phyloP scores from a whole-genome alignment of 2,888 invertebrate genomes.

The Pammene fasciana region DNA sequence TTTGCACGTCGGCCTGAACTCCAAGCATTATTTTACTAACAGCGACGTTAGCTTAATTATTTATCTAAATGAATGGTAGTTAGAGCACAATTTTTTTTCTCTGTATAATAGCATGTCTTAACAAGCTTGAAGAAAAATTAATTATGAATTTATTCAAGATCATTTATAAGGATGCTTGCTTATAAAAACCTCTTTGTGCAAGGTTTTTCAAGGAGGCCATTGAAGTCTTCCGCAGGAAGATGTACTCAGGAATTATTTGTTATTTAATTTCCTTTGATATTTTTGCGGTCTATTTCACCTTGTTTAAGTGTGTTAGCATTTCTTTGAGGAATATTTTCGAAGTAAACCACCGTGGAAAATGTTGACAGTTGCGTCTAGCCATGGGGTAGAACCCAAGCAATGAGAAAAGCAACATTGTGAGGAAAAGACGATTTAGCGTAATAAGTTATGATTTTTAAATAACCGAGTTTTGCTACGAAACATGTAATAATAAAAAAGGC shows the following conservation, averaged over 20 bases:
- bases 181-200: constrained; percentile 34
- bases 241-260: constrained; percentile 22
- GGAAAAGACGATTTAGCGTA: background rate
- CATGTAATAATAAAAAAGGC: no score
- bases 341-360: background rate
- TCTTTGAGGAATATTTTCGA: background rate
- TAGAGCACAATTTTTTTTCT: constrained; percentile 2
- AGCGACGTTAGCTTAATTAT: background rate
- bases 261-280: constrained; percentile 32
- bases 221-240: constrained; percentile 36
- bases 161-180: constrained; percentile 36
- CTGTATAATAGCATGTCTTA: constrained; percentile 10
- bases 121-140: constrained; percentile 16
- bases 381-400: no score
- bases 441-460: no score
- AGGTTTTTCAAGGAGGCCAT: constrained; percentile 28
- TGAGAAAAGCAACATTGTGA: background rate
- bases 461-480: no score
- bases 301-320: background rate
- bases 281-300: constrained; percentile 12
- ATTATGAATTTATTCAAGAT: constrained; percentile 30
- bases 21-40: background rate
- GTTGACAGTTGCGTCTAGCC: background rate
- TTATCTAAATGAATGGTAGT: background rate
- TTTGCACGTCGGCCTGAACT: background rate